A percentile compares a stretch with the other conserved stretches of the same genome.
These are phyloP conservation scores for Cordilura impudica DNA, from an alignment of 2,888 invertebrate species.

Conservation along the genomic window DNA sequence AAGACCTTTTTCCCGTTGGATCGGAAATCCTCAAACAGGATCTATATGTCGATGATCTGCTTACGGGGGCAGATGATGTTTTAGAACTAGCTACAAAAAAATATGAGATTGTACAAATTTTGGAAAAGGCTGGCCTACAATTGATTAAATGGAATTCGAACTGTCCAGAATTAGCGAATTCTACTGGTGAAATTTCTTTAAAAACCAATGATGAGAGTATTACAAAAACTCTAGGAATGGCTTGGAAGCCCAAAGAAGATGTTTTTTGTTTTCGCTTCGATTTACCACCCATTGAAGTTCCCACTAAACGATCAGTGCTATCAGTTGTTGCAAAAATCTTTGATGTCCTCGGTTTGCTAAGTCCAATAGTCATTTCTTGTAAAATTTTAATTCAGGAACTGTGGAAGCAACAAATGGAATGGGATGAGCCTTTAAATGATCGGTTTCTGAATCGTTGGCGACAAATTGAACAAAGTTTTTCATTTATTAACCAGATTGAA, in stretches of 20 bases:
- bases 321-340: slow-evolving; percentile 39
- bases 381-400: neutral
- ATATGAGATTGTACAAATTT: neutral
- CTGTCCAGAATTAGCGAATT: neutral
- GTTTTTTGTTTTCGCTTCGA: slow-evolving; percentile 10
- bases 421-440: neutral
- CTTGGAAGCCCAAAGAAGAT: neutral
- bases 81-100: neutral
- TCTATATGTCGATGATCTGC: neutral
- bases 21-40: neutral
- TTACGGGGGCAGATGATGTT: neutral
- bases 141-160: neutral
- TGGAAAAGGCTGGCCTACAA: neutral
- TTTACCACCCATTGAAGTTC: slow-evolving; percentile 18
- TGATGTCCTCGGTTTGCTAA: slow-evolving; percentile 4
- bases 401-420: neutral
- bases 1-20: neutral
- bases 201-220: neutral
- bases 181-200: neutral
- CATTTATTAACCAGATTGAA: neutral
- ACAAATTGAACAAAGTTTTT: neutral
- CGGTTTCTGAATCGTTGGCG: neutral
- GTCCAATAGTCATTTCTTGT: neutral
- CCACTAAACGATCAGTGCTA: slow-evolving; percentile 7
- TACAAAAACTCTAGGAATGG: neutral